Percentiles rank a stretch among this genome's conserved stretches.
These are phyloP conservation scores for Therioaphis trifolii DNA, from an alignment of 2,888 invertebrate genomes.

Conservation along the genomic window DNA sequence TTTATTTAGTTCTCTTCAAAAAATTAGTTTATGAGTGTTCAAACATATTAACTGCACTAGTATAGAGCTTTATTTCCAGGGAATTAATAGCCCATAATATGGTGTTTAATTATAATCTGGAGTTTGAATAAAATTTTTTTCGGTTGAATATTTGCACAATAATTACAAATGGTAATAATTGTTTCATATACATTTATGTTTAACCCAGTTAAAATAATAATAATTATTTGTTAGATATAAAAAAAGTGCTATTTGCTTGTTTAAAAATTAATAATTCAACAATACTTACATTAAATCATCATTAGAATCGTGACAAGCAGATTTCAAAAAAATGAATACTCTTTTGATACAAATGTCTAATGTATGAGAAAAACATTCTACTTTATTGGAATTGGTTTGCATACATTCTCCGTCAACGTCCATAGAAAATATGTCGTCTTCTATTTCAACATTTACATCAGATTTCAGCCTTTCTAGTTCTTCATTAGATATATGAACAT, in stretches of 20 bases:
- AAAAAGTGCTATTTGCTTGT: too few species aligned
- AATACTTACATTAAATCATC: conserved; percentile 67
- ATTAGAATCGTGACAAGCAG: conserved; percentile 71
- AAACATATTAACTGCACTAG: too few species aligned
- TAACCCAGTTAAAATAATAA: not conserved
- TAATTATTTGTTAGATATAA: not conserved
- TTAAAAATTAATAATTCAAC: not conserved
- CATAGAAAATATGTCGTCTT: conserved; percentile 68
- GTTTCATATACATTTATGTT: too few species aligned
- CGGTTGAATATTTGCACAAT: too few species aligned
- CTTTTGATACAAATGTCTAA: conserved; percentile 84
- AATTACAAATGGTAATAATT: too few species aligned
- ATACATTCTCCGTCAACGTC: conserved; percentile 69
- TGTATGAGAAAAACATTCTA: conserved; percentile 72
- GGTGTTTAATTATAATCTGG: not conserved
- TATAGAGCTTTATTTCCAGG: too few species aligned
- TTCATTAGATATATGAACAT: conserved; percentile 76
- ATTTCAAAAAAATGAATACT: conserved; percentile 77
- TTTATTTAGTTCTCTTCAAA: too few species aligned
- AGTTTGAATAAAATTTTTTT: too few species aligned
- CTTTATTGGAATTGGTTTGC: conserved; percentile 67
- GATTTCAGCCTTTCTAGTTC: conserved; percentile 72
- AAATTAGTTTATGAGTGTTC: too few species aligned
- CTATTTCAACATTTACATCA: conserved; percentile 69
- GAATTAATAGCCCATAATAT: too few species aligned